A percentile compares a stretch with the other conserved stretches of the same genome.
Evolutionary conservation across 2,797 vertebrate genomes (phyloP).

Genomic region (Myiotriccus ornatus): DNA sequence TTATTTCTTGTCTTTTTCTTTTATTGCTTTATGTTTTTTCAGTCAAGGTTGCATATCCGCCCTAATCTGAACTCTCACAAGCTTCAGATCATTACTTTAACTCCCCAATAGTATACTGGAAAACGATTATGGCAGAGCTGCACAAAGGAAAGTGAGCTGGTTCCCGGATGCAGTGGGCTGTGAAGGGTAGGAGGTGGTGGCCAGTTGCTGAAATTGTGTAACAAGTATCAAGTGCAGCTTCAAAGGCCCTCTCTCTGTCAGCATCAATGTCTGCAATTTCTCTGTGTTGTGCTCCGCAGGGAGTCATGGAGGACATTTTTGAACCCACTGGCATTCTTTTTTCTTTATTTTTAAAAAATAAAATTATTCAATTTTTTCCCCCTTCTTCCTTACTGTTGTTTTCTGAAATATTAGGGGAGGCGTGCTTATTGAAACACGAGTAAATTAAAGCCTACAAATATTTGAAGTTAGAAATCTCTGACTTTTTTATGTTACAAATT

Average conservation of each 20-base stretch:
- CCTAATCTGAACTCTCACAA: background rate
- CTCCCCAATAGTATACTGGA: background rate
- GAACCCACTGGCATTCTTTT: background rate
- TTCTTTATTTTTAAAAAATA: background rate
- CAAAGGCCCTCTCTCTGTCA: background rate
- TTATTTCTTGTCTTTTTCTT: background rate
- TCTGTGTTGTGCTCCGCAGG: background rate
- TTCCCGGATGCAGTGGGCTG: background rate
- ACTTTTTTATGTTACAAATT: background rate
- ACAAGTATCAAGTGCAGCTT: background rate
- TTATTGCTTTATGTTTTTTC: background rate
- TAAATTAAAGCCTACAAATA: background rate
- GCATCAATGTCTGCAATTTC: background rate
- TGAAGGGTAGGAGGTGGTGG: background rate
- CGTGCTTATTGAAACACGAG: background rate
- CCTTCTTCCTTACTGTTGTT: background rate
- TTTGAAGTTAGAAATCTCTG: background rate
- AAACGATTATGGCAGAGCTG: background rate
- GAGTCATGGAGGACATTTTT: background rate
- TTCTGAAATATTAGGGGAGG: background rate
- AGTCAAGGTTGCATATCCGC: background rate
- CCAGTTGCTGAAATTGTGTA: rapidly evolving
- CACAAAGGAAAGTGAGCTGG: background rate
- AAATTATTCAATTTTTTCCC: rapidly evolving
- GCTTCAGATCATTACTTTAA: background rate